Evolutionary conservation across 2,113 vertebrate genomes (phyloP), one percentile per base, ranked within the genome.

Genomic region (Ariopsis seemanni): DNA sequence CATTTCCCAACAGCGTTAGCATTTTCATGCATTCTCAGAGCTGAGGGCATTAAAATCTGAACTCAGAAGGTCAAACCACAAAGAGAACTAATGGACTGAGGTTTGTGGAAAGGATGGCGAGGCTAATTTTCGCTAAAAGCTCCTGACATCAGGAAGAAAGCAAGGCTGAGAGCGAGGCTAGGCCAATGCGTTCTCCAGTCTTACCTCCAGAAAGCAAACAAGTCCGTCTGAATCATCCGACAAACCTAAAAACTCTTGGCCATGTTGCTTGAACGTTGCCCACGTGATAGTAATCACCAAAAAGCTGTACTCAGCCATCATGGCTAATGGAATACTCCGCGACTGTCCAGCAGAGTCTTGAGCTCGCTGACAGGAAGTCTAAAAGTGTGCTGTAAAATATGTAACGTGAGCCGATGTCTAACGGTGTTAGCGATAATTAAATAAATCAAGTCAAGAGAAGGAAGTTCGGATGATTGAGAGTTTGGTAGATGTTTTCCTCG

Each of bases 1-100:
- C 84, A 30, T 71, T 71, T 86, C 63, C 63, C 48, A 86, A 80
- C 85, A 77, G 4, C 77, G 52, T 81, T 86, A 71, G 63, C 75
- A 71, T 71, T 86, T 69, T 55, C 63, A 7, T 11, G 7, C 53
- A 7, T 42, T 42, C 62, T 86, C 62, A 11, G 22, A 86, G 74
- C 18, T 52, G 1, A 71, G 22, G 62, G 77, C 77, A 69, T 81
- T 71, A 69, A 81, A 81, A 71, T n/a, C 77, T 57, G 22, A 53
- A 57, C 82, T 67, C 62, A 15, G 63, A 86, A 86, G 85, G 85
- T 86, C 85, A 86, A 67, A 58, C 53, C 85, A 86, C 78, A 82
- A 86, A 58, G 20, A 71, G 78, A 82, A 82, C 85, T 72, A 86
- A 86, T 82, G 85, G 78, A 67, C 78, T 71, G 85, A 82, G 85